Evolutionary conservation across 2,888 invertebrate genomes (phyloP).

Genomic region (Limnephilus lunatus): DNA sequence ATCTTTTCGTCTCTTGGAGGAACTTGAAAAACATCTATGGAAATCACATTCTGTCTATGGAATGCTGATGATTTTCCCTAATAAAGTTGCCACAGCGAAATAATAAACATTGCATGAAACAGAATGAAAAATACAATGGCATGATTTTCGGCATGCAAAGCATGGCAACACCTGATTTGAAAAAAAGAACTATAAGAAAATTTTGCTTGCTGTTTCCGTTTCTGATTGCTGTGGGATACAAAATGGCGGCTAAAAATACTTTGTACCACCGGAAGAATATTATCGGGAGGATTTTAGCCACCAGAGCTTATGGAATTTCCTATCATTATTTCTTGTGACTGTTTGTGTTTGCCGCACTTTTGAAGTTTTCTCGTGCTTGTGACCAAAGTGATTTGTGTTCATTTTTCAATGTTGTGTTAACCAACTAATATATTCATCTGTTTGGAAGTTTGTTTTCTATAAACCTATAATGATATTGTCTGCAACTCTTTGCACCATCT

Average conservation of each 20-base stretch:
- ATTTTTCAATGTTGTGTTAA: constrained; percentile 47
- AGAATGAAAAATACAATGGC: constrained; percentile 13
- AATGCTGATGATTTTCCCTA: constrained; percentile 17
- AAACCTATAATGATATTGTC: constrained; percentile 8
- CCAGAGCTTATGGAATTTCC: constrained; percentile 5
- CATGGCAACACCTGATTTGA: constrained; percentile 47
- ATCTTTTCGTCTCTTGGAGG: constrained; percentile 6
- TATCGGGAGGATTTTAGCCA: constrained; percentile 26
- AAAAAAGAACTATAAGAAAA: constrained; percentile 14
- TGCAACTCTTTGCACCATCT: constrained; percentile 20
- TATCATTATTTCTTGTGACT: constrained; percentile 31
- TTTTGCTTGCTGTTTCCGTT: constrained; percentile 45
- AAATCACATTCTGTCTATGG: constrained; percentile 37
- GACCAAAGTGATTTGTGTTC: constrained; percentile 41
- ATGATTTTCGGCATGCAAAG: constrained; percentile 52
- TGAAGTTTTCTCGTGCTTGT: constrained; percentile 40
- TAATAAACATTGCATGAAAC: constrained; percentile 41
- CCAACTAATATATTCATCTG: constrained; percentile 28
- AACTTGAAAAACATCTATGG: constrained; percentile 26
- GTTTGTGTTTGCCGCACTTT: constrained; percentile 26
- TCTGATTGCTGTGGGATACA: constrained; percentile 21
- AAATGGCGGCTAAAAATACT: constrained; percentile 10
- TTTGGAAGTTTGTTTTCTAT: constrained; percentile 24
- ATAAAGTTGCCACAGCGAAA: constrained; percentile 37
- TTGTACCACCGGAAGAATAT: constrained; percentile 4